Evolutionary conservation across 1,140 invertebrate genomes (phyloP), one percentile per base, ranked within the genome.

Genomic region (Stratiolaelaps scimitus): DNA sequence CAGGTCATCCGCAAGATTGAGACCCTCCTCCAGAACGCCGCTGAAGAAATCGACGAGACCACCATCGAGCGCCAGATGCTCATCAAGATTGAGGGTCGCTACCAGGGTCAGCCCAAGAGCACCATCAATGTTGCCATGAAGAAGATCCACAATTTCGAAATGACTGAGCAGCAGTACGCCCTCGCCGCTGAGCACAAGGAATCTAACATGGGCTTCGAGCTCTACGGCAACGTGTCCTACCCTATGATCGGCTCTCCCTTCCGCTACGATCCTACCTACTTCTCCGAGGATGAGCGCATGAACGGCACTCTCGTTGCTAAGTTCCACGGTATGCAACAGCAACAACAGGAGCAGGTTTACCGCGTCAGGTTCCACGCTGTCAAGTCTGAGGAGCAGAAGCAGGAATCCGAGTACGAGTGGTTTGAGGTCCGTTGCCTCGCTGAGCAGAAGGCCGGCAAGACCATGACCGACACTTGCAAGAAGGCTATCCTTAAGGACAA

Each of bases 121-220:
- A 60, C 53, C 23, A 23, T 60, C 53, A 60, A 60, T 20, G 34
- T 60, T 34, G 53, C 53, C 53, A 60, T 60, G 53, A 60, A 60
- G 53, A 60, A 60, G 53, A 10, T 60, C 53, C 34, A 60, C 53
- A 60, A 60, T 23, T 26, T 60, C 23, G 53, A 60, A 15, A 60
- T 15, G 2, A 60, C 53, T 15, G 4, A 60, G 20, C 53, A 60
- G 53, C 1, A 20, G 15, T 60, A 15, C 15, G 53, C 53, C 26
- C 53, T 60, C 20, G 53, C 53, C 23, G 53, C 23, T 5, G 15
- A 60, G 23, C 34, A 26, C 53, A 26, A 60, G 23, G 15, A 60
- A 10, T 60, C 53, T 15, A 26, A 15, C 20, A 60, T 19, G 15
- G 23, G 2, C 4, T 19, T 60, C 53, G 53, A 60, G 23, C 13